A percentile compares a stretch with the other conserved stretches of the same genome.
phyloP scores from a whole-genome alignment of 2,113 vertebrate genomes.

The Origma solitaria region DNA sequence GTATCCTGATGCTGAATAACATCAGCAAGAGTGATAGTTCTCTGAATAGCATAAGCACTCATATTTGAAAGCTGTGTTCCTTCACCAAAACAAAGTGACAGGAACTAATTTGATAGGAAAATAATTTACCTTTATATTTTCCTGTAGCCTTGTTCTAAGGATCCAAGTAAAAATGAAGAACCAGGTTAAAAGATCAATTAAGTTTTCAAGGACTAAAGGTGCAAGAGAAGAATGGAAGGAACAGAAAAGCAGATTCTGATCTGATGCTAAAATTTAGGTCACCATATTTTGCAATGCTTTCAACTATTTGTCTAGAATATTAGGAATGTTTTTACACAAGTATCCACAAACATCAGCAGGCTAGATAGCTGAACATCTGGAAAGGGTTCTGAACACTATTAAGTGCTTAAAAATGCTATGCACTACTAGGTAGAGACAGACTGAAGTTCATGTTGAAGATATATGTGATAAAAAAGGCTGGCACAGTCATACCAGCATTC shows the following conservation, averaged over 20 bases:
- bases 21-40: not conserved
- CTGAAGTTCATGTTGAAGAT: not conserved
- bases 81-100: not conserved
- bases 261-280: not conserved
- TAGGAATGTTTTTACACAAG: not conserved
- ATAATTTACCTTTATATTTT: not conserved
- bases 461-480: not conserved
- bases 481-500: not conserved
- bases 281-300: not conserved
- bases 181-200: not conserved
- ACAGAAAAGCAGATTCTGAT: not conserved
- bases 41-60: not conserved
- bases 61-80: not conserved
- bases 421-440: not conserved
- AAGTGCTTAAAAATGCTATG: not conserved
- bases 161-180: not conserved
- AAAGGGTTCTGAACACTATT: not conserved
- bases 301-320: not conserved
- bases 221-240: not conserved
- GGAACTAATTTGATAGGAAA: not conserved
- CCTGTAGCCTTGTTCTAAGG: not conserved
- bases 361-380: not conserved
- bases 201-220: not conserved
- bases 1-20: not conserved
- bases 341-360: not conserved